A percentile compares a stretch with the other conserved stretches of the same genome.
These are phyloP conservation scores for Chitala chitala DNA, from an alignment of 2,113 vertebrate species.

Conservation along the genomic window DNA sequence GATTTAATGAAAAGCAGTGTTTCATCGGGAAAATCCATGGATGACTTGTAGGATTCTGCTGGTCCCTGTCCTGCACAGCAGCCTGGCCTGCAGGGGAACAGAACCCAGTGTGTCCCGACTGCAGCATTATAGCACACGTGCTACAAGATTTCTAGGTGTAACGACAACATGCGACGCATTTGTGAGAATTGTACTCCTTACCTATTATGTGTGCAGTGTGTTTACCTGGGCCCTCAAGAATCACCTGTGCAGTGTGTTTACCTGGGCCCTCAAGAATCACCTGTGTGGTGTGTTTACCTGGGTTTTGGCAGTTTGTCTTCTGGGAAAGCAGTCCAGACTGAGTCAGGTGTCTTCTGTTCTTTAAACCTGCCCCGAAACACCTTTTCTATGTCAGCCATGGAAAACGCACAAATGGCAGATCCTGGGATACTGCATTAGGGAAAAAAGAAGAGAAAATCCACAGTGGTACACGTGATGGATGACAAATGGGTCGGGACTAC, in stretches of 20 bases:
- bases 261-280: background rate
- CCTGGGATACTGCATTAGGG: slow-evolving; percentile 79
- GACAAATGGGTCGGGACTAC: no score
- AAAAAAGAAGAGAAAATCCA: slow-evolving; percentile 8
- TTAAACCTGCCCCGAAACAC: slow-evolving; percentile 91
- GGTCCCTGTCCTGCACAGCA: slow-evolving; percentile 86
- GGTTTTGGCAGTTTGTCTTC: slow-evolving; percentile 93
- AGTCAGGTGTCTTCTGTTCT: slow-evolving; percentile 93
- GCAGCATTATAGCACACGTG: background rate
- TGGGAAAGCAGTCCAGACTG: slow-evolving; percentile 92
- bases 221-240: slow-evolving; percentile 31
- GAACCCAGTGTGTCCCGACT: slow-evolving; percentile 36
- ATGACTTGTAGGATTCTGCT: slow-evolving; percentile 84
- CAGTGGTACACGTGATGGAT: slow-evolving; percentile 5
- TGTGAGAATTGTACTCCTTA: slow-evolving; percentile 20
- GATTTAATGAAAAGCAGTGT: slow-evolving; percentile 96
- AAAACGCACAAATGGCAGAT: slow-evolving; percentile 93
- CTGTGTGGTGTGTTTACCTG: slow-evolving; percentile 62
- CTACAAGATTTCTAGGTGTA: background rate
- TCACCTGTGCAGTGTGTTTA: slow-evolving; percentile 42
- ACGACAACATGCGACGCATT: slow-evolving; percentile 29
- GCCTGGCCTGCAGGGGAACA: slow-evolving; percentile 79
- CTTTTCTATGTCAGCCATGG: slow-evolving; percentile 93
- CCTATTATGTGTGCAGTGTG: slow-evolving; percentile 37
- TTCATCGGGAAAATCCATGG: slow-evolving; percentile 93